Evolutionary conservation across 2,888 invertebrate species (phyloP), one percentile per base, ranked within the genome.

Genomic region (Callyntrura guangdongensis): DNA sequence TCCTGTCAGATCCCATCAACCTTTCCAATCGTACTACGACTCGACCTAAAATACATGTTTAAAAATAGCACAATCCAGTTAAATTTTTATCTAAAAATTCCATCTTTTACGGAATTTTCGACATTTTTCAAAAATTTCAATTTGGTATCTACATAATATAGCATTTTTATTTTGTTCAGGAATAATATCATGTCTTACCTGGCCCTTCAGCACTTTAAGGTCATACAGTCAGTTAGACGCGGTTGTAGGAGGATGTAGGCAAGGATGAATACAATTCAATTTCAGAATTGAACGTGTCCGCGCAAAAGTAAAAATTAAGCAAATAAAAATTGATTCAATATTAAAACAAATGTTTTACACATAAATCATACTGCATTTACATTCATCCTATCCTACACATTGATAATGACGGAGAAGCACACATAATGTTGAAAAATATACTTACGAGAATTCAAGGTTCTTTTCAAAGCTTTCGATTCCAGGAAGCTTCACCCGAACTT

Each of bases 1-100:
- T 96, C 94, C 96, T 95, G 95, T 96, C 97, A 36, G 96, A 96
- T 84, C 97, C 97, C 97, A 97, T 97, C 92, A 97, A 96, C 95
- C 96, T 96, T 95, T 97, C 97, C 94, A 97, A 95, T 25, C 96
- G 96, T 17, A 94, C 93, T 0, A 93, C 91, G 5, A 94, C 93
- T 61, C 94, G 93, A 79, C 92, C 93, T 79, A 83, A 6, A 79
- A 53, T 49, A 9, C 8, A 45, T 11, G 11, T 22, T 47, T 0
- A 9, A 67, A 49, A 67, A 67, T 12, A 83, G 17, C 14, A 36
- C 36, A 36, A 36, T 36, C 36, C 6, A 2, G 6, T 36, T 36
- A 4, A 22, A 25, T 20, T 79, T 22, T 53, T n/a, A 36, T 27
- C 22, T 0, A 83, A 17, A n/a, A 20, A 49, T 64, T 36, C 64